Percentiles rank a stretch among this genome's conserved stretches.
Conservation (phyloP, 2,113 vertebrate species). For the Rhinolophus sinicus region DNA sequence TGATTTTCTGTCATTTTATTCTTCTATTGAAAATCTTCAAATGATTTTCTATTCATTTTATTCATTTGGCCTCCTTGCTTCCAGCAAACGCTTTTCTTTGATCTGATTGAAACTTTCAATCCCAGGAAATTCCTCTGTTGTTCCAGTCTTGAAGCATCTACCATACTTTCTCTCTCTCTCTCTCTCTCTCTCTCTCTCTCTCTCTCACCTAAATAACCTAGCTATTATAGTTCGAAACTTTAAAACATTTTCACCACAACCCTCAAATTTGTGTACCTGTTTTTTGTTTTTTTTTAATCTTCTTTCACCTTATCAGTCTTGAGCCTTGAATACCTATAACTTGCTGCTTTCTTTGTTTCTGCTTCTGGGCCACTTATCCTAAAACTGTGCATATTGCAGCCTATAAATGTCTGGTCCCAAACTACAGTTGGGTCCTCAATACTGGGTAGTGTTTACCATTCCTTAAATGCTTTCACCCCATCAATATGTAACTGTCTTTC, state of each 20-base stretch:
- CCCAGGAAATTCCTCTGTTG: not conserved
- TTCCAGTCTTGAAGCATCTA: not conserved
- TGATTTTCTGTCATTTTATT: not conserved
- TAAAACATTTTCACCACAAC: not conserved
- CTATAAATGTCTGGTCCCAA: not conserved
- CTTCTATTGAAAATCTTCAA: too few relatives aligned
- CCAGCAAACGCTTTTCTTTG: not conserved
- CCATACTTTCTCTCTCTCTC: not conserved
- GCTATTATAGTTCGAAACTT: not conserved
- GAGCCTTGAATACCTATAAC: not conserved
- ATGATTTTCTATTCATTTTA: not conserved
- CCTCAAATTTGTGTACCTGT: not conserved
- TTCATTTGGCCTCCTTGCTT: not conserved
- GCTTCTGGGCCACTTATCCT: not conserved
- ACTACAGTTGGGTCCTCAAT: too few relatives aligned
- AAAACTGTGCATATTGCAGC: not conserved
- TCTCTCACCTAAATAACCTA: not conserved
- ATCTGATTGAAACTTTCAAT: not conserved
- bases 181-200: too few relatives aligned
- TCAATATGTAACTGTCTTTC: not conserved
- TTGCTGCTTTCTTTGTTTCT: not conserved
- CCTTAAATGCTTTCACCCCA: not conserved
- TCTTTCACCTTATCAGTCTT: not conserved
- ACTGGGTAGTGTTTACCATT: not conserved
- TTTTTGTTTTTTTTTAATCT: not conserved